Conservation (phyloP, 35 echinoderm and acorn worm genomes). For the Nesometra sesokonis region DNA sequence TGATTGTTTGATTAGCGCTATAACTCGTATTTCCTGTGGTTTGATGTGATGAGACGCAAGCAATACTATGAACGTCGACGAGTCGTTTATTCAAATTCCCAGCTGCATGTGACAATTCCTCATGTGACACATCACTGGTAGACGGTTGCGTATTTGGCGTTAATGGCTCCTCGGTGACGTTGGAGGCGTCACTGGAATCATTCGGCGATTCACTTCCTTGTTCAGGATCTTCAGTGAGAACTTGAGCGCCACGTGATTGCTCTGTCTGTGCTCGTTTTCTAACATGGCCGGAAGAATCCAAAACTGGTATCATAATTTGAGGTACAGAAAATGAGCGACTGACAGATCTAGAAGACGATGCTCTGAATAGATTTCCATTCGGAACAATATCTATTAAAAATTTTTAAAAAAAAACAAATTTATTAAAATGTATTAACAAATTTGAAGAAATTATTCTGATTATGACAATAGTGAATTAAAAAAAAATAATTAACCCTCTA, state of each 20-base stretch:
- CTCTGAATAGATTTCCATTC: background rate
- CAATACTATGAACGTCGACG: constrained; percentile 52
- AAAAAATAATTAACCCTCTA: no score
- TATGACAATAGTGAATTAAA: no score
- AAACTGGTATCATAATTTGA: background rate
- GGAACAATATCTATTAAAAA: background rate
- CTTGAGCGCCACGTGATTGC: background rate
- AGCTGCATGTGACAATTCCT: constrained; percentile 62
- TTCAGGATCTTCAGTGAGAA: background rate
- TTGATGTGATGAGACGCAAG: background rate
- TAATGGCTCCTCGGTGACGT: constrained; percentile 8
- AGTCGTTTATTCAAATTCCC: constrained; percentile 26
- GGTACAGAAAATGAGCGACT: background rate
- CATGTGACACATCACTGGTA: constrained; percentile 40
- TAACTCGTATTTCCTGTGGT: background rate
- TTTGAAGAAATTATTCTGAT: no score
- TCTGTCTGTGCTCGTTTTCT: background rate
- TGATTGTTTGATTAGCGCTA: background rate
- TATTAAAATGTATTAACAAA: no score
- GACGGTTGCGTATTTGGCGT: constrained; percentile 59
- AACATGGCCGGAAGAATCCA: background rate
- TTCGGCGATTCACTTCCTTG: background rate
- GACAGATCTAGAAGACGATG: background rate
- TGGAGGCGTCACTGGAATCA: background rate
- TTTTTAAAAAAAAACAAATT: no score